Percentiles rank a stretch among this genome's conserved stretches.
Conservation (phyloP, 2,888 invertebrate species). For the Pachymerium ferrugineum region DNA sequence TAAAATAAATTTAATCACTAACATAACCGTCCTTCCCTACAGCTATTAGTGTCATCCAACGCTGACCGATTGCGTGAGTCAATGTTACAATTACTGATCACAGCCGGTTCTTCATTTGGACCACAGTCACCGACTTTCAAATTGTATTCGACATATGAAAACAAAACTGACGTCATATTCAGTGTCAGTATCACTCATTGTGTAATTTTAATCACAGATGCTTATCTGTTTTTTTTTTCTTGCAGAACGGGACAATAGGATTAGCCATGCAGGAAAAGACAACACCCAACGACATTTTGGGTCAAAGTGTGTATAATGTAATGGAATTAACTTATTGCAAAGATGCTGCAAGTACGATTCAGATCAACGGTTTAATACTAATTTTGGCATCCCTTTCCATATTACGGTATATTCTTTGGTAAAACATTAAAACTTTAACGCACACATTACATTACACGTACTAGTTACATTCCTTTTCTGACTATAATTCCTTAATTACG, state of each 20-base stretch:
- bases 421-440: background rate
- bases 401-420: background rate
- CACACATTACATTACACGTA: background rate
- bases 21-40: background rate
- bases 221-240: background rate
- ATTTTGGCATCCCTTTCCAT: background rate
- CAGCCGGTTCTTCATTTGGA: background rate
- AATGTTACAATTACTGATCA: background rate
- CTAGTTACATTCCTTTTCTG: no score
- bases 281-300: background rate
- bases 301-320: background rate
- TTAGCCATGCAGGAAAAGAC: background rate
- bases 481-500: no score
- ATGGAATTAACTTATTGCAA: background rate
- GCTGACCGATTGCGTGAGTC: background rate
- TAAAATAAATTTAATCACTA: background rate
- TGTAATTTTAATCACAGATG: background rate
- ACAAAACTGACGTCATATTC: conserved; percentile 3
- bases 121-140: background rate
- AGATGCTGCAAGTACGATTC: background rate
- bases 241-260: background rate
- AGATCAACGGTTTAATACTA: background rate
- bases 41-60: background rate
- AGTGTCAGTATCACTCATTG: background rate
- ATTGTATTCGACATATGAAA: background rate